Evolutionary conservation across 23 tunicate genomes (phyloP).

Genomic region (Trididemnum nubilum): DNA sequence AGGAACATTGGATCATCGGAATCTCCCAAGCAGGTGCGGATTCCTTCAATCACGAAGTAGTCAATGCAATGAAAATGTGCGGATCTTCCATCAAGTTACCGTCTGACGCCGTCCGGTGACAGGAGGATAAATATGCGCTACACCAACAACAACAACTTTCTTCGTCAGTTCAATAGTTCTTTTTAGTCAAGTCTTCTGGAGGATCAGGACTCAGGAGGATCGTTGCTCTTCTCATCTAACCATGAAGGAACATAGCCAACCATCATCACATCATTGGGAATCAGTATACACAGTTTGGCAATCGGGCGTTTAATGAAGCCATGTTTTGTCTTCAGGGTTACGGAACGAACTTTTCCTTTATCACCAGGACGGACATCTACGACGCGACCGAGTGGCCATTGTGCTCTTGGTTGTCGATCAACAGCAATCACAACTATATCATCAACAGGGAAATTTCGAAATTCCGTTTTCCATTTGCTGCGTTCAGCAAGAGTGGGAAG

Average conservation of each 20-base stretch:
- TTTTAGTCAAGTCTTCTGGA: too few relatives aligned
- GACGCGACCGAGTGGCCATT: constrained; percentile 31
- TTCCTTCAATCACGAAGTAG: too few relatives aligned
- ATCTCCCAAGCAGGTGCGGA: too few relatives aligned
- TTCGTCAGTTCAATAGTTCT: too few relatives aligned
- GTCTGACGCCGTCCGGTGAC: too few relatives aligned
- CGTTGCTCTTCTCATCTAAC: not conserved
- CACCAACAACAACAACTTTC: too few relatives aligned
- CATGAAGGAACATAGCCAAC: not conserved
- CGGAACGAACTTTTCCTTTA: constrained; percentile 29
- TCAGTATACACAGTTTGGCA: constrained; percentile 1
- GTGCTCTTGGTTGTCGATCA: constrained; percentile 9
- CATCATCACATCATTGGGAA: not conserved
- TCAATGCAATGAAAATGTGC: too few relatives aligned
- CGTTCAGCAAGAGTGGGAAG: constrained; percentile 26
- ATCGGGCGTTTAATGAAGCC: constrained; percentile 18
- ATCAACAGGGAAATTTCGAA: constrained; percentile 12
- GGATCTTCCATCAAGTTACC: too few relatives aligned
- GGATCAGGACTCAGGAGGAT: too few relatives aligned
- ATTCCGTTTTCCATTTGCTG: constrained; percentile 23
- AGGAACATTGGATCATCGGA: too few relatives aligned
- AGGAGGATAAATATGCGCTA: too few relatives aligned
- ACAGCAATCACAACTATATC: constrained; percentile 23
- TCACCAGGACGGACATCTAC: not conserved
- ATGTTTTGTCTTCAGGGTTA: constrained; percentile 8